Base-by-base conservation (phyloP, 2,888 invertebrate genomes). In the Sinotaia quadrata region DNA sequence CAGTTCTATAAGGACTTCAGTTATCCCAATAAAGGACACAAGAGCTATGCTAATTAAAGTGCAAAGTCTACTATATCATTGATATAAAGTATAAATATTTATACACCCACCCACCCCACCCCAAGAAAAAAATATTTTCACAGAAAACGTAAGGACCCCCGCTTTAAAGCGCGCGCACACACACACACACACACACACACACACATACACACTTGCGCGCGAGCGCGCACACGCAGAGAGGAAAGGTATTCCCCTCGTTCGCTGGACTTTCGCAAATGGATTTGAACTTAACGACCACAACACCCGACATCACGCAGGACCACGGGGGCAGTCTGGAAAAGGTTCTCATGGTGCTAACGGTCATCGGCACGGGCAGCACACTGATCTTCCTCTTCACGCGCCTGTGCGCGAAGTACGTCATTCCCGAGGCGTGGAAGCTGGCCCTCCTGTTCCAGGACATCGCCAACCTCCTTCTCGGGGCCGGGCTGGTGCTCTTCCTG, bases 401-500 rank as follows among this genome's bases (percentile, higher is more conserved):
- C 69, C 54, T 80, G 27, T 71, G 74, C 51, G 73, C 72, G 24
- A 75, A 77, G 44, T 80, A 80, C 67, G 70, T 76, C 31, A 74
- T 79, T 47, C 84, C 84, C 2, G 77, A 77, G 67, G 74, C 80
- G 10, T 84, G 84, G 84, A 81, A 78, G 56, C 76, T 78, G 72
- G 77, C 81, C 12, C 67, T 80, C 27, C 36, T 80, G 49, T 71
- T 78, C 47, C 74, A 77, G 36, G 81, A 84, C 72, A 31, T 76
- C 3, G 75, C 81, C 4, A 71, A 77, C 73, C 34, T 77, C 21
- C 73, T 73, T 62, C 67, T 82, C 10, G 77, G 72, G 10, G 49
- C 73, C 18, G 81, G 83, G 44, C 60, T 83, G 51, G 31, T 73
- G 36, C 56, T 80, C 34, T 76, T 78, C 61, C 68, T 75, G 63